Evolutionary conservation across 2,888 invertebrate species (phyloP).

Genomic region (Plebejus argus): DNA sequence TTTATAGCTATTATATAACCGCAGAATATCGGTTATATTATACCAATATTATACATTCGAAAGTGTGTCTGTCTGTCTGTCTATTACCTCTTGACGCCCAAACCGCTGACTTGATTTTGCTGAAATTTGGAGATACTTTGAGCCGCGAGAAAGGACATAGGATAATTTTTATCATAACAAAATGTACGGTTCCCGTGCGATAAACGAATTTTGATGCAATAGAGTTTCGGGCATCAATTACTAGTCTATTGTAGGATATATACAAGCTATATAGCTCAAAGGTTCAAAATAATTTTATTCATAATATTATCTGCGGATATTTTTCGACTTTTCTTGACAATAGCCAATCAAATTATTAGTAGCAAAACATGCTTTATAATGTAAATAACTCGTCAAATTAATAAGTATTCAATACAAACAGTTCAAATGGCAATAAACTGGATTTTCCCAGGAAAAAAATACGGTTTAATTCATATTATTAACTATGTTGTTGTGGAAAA

Average conservation of each 20-base stretch:
- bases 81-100: too few relatives aligned
- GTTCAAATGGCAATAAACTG: neutral
- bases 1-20: neutral
- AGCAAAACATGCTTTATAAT: neutral
- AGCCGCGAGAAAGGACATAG: too few relatives aligned
- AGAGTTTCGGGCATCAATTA: too few relatives aligned
- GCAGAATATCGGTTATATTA: neutral
- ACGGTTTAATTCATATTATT: slow-evolving; percentile 3
- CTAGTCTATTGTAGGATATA: too few relatives aligned
- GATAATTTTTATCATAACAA: too few relatives aligned
- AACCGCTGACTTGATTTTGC: too few relatives aligned
- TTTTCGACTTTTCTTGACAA: neutral
- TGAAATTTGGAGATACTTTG: too few relatives aligned
- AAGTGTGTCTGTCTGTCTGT: too few relatives aligned
- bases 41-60: too few relatives aligned
- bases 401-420: neutral
- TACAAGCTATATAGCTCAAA: too few relatives aligned
- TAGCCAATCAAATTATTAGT: neutral
- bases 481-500: neutral
- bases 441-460: neutral
- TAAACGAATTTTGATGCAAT: too few relatives aligned
- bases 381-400: neutral
- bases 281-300: neutral
- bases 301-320: neutral
- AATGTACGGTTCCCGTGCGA: too few relatives aligned